Evolutionary conservation across 2,888 invertebrate species (phyloP), one percentile per base, ranked within the genome.

Genomic region (Amaurobius ferox): DNA sequence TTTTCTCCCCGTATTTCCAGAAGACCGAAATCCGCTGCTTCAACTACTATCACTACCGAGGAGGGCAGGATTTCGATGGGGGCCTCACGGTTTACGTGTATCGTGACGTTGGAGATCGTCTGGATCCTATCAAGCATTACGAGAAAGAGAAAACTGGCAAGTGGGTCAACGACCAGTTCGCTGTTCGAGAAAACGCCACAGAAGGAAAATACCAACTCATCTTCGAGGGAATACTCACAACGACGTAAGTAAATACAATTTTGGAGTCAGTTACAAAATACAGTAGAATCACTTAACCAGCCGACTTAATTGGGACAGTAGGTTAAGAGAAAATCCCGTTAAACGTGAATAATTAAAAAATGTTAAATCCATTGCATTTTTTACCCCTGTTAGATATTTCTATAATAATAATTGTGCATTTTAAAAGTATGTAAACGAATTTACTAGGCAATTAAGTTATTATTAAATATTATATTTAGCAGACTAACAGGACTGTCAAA

Each of bases 1-100:
- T 88, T n/a, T 6, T 76, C 0, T 88, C 88, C 0, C 88, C 88
- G 1, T 88, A 68, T 29, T 87, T 88, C 68, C 11, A 28, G 19
- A 13, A 40, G 0, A 29, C 64, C 7, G 30, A 61, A 19, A 48
- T 26, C 1, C 62, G 77, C 0, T 88, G 88, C 39, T 19, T 88
- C 32, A 86, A 79, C 19, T 88, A 72, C 62, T 88, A 74, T 79
- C 79, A 77, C 40, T 88, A 67, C 70, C 26, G 81, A 32, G 87
- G 86, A 29, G 87, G 79, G 0, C 74, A 70, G 1, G 62, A 73
- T n/a, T 68, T 80, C 16, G 87, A 86, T 16, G 83, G 83, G 0
- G 48, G 16, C 2, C 30, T 88, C 0, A 64, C 30, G 0, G 23
- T 86, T 0, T 83, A 26, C 7, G 30, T 67, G 13, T 81, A 79